Percentiles rank a stretch among this genome's conserved stretches.
phyloP scores from a whole-genome alignment of 2,113 vertebrate genomes.

The Eudyptes chrysolophus region DNA sequence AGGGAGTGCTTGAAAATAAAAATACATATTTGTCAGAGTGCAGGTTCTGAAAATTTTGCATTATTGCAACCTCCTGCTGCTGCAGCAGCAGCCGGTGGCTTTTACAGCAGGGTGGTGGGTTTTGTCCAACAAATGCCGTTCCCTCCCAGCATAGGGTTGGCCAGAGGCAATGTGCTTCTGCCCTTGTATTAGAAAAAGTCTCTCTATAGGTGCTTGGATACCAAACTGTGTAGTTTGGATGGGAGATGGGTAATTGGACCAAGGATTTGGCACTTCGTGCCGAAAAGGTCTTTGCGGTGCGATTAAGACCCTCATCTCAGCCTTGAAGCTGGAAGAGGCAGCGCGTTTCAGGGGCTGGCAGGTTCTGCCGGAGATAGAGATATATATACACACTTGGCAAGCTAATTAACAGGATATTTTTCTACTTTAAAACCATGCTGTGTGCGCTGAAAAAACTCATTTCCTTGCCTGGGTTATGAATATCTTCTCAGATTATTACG shows the following conservation, averaged over 20 bases:
- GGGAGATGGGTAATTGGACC: fast-evolving
- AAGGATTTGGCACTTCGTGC: background rate
- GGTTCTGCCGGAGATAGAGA: background rate
- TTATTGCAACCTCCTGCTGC: background rate
- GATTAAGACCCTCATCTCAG: background rate
- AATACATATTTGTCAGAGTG: fast-evolving
- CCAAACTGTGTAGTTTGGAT: fast-evolving
- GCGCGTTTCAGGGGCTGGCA: background rate
- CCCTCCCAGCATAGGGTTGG: background rate
- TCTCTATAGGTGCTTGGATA: background rate
- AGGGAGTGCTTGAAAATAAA: background rate
- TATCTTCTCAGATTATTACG: background rate
- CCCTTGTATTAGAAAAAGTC: too few relatives aligned
- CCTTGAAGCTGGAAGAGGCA: background rate
- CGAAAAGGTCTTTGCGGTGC: fast-evolving
- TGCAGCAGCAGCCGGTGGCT: background rate
- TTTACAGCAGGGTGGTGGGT: background rate
- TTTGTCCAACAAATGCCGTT: fast-evolving
- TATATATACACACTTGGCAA: background rate
- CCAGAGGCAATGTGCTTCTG: background rate
- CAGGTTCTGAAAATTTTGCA: background rate
- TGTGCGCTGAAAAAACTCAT: background rate
- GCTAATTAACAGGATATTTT: background rate
- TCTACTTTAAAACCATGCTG: background rate
- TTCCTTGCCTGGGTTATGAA: background rate